Evolutionary conservation across 2,888 invertebrate genomes (phyloP).

Genomic region (Neoaliturus tenellus): DNA sequence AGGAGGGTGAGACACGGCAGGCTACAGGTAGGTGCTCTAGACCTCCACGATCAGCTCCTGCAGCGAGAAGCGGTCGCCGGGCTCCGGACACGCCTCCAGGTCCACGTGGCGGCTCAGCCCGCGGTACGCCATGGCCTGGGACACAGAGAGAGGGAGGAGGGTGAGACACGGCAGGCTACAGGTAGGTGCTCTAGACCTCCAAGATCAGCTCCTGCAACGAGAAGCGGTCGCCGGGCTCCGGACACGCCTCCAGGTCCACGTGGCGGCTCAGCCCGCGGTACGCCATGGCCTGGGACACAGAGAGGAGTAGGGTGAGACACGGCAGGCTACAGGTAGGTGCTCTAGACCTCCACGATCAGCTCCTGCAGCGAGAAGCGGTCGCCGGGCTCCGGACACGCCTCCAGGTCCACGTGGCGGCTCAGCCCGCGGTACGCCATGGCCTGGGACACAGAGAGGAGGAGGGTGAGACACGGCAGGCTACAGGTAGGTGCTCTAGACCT

Average conservation of each 20-base stretch:
- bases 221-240: conserved; percentile 82
- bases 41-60: conserved; percentile 86
- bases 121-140: conserved; percentile 74
- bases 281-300: conserved; percentile 77
- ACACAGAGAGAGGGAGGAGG: no score
- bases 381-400: conserved; percentile 81
- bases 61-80: conserved; percentile 81
- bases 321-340: no score
- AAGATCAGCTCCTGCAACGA: conserved; percentile 82
- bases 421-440: conserved; percentile 78
- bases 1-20: no score
- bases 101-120: conserved; percentile 83
- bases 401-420: conserved; percentile 83
- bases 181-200: conserved; percentile 91
- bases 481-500: conserved; percentile 90
- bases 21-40: no score
- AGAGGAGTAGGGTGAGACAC: no score
- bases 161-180: no score
- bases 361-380: conserved; percentile 82
- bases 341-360: conserved; percentile 87
- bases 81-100: conserved; percentile 82
- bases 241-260: conserved; percentile 82
- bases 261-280: conserved; percentile 81
- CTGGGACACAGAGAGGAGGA: no score
- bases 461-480: no score